Evolutionary conservation across 2,888 invertebrate species (phyloP), one percentile per base, ranked within the genome.

Genomic region (Unio delphinus): DNA sequence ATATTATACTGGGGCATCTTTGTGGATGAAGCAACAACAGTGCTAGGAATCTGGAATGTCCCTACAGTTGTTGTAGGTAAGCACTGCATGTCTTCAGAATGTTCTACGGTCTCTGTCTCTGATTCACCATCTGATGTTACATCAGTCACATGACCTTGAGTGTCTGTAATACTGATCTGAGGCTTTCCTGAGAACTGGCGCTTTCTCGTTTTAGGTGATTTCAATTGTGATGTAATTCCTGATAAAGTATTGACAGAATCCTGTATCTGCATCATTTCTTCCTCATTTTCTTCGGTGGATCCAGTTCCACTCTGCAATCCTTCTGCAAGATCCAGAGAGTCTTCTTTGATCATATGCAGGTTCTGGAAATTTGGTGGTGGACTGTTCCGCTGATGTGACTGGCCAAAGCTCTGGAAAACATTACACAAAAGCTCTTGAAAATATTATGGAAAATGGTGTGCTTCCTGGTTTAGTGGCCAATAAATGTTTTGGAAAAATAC

Each of bases 131-230:
- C 78, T 3, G 82, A 79, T 17, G 80, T 75, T 45, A 88, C 86
- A 64, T 84, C 83, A 20, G 86, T 89, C 73, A 90, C 90, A 76
- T 89, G 90, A 68, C 97, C 97, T 67, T 95, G 92, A 67, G 96
- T 96, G 88, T 97, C 97, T 0, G 97, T 97, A 17, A 97, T 92
- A 81, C 96, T 96, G 73, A 97, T 97, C 90, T 96, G 96, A 0
- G 97, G 96, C 88, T 86, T 95, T 78, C 69, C 86, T 67, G 81
- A 74, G 65, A 80, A 85, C 65, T 80, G 76, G 57, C 72, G 67
- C 18, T 67, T 60, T 28, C 75, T 75, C 23, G 68, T 68, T 45
- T 61, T 59, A 11, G 68, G 28, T 17, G 54, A 30, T 59, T 64
- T 61, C 30, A 69, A 63, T 20, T 59, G 11, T 8, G 59, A 54